A percentile compares a stretch with the other conserved stretches of the same genome.
Evolutionary conservation across 2,113 vertebrate species (phyloP).

Genomic region (Protobothrops flavoviridis): DNA sequence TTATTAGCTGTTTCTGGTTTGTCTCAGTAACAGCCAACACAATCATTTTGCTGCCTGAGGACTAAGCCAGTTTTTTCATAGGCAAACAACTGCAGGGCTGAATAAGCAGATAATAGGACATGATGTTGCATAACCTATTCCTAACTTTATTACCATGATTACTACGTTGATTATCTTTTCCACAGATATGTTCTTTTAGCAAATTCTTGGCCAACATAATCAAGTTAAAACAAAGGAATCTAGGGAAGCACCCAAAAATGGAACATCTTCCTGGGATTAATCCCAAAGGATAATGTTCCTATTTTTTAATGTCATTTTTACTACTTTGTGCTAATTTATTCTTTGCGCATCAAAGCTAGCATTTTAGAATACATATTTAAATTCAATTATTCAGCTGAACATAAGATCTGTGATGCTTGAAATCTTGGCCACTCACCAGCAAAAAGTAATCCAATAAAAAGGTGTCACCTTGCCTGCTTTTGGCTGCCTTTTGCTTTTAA

Average conservation of each 20-base stretch:
- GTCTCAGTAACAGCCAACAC: not conserved
- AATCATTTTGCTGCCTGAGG: slow-evolving; percentile 13
- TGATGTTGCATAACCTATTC: not conserved
- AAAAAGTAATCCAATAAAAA: slow-evolving; percentile 22
- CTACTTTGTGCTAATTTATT: slow-evolving; percentile 37
- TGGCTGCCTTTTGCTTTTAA: not conserved
- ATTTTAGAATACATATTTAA: slow-evolving; percentile 37
- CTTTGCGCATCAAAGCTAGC: slow-evolving; percentile 26
- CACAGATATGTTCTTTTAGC: slow-evolving; percentile 3
- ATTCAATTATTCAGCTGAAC: slow-evolving; percentile 35
- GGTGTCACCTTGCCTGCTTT: not conserved
- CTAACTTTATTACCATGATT: slow-evolving; percentile 2
- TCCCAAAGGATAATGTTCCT: slow-evolving; percentile 2
- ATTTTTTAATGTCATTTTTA: not conserved
- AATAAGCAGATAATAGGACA: not conserved
- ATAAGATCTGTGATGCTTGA: slow-evolving; percentile 3
- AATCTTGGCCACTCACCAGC: slow-evolving; percentile 31
- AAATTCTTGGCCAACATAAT: slow-evolving; percentile 14
- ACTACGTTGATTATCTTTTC: slow-evolving; percentile 7
- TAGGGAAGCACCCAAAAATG: slow-evolving; percentile 24
- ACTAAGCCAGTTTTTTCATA: slow-evolving; percentile 2
- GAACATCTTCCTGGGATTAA: slow-evolving; percentile 4
- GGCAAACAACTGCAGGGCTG: not conserved
- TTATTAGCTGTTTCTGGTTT: not conserved
- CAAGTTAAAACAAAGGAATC: slow-evolving; percentile 5